Conservation (phyloP, 1,140 invertebrate species). For the Telenomus remus region DNA sequence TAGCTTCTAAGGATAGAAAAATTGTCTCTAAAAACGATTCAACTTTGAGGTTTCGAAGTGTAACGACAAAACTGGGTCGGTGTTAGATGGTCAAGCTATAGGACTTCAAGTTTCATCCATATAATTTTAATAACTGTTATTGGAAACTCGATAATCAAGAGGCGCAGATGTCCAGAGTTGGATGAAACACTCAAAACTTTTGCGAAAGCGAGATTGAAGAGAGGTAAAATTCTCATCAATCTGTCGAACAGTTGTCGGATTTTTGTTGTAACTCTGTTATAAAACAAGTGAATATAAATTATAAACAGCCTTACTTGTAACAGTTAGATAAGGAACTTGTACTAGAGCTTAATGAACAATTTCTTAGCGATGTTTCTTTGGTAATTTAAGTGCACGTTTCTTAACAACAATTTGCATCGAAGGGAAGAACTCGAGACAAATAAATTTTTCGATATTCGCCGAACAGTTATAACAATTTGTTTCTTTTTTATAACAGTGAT, state of each 20-base stretch:
- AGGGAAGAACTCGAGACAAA: slow-evolving; percentile 11
- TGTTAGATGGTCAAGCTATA: slow-evolving; percentile 39
- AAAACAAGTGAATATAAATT: too few species aligned
- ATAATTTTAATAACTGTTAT: slow-evolving; percentile 45
- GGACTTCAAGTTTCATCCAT: slow-evolving; percentile 35
- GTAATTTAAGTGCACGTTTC: slow-evolving; percentile 9
- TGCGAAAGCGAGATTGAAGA: slow-evolving; percentile 11
- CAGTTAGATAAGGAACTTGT: too few species aligned
- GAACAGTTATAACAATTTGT: slow-evolving; percentile 45
- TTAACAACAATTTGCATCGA: slow-evolving; percentile 36
- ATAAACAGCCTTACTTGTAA: too few species aligned
- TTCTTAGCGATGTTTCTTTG: too few species aligned
- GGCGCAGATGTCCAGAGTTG: slow-evolving; percentile 31
- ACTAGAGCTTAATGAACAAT: too few species aligned
- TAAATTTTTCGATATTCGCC: slow-evolving; percentile 11
- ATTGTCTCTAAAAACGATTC: slow-evolving; percentile 44
- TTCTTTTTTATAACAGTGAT: slow-evolving; percentile 41
- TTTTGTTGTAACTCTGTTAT: too few species aligned
- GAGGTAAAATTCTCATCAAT: slow-evolving; percentile 8
- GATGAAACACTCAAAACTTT: slow-evolving; percentile 39
- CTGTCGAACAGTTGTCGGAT: not conserved
- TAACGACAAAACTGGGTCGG: slow-evolving; percentile 31
- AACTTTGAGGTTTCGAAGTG: slow-evolving; percentile 42
- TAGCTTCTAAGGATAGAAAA: slow-evolving; percentile 43
- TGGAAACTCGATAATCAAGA: slow-evolving; percentile 33